These are phyloP conservation scores for Anas acuta DNA, from an alignment of 2,797 vertebrate species.

Conservation along the genomic window DNA sequence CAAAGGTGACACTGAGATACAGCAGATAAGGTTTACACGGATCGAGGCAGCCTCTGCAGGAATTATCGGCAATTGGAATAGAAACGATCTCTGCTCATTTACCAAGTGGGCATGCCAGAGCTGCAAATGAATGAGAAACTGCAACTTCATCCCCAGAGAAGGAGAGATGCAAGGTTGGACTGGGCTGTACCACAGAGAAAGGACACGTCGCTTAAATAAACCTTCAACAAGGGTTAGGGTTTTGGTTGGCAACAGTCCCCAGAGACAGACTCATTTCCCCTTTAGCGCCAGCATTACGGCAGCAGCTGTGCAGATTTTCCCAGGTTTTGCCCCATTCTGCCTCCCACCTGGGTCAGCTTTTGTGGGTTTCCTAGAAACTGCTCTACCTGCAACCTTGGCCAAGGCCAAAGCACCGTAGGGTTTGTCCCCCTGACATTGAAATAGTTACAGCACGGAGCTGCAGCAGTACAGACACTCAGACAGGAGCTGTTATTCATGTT, in stretches of 20 bases:
- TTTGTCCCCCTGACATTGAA: not conserved
- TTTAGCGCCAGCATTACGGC: not conserved
- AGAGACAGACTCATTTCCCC: not conserved
- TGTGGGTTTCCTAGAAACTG: not conserved
- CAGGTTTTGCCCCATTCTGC: not conserved
- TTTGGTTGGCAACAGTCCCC: not conserved
- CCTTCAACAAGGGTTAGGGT: rapidly evolving
- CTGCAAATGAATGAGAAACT: rapidly evolving
- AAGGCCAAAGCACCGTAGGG: not conserved
- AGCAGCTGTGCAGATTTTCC: not conserved
- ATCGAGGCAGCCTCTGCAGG: not conserved
- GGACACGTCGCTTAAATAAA: rapidly evolving
- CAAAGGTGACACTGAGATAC: not conserved
- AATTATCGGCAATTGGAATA: not conserved
- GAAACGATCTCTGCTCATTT: not conserved
- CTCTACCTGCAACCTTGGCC: not conserved
- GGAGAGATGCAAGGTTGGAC: rapidly evolving
- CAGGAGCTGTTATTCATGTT: not conserved
- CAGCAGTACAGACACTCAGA: not conserved
- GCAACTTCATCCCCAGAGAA: not conserved
- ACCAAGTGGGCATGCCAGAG: not conserved
- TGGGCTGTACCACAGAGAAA: not conserved
- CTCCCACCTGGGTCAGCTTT: not conserved
- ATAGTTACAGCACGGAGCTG: not conserved
- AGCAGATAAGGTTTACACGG: rapidly evolving